A percentile compares a stretch with the other conserved stretches of the same genome.
Conservation (phyloP, 1,140 invertebrate species). For the Galleria mellonella region DNA sequence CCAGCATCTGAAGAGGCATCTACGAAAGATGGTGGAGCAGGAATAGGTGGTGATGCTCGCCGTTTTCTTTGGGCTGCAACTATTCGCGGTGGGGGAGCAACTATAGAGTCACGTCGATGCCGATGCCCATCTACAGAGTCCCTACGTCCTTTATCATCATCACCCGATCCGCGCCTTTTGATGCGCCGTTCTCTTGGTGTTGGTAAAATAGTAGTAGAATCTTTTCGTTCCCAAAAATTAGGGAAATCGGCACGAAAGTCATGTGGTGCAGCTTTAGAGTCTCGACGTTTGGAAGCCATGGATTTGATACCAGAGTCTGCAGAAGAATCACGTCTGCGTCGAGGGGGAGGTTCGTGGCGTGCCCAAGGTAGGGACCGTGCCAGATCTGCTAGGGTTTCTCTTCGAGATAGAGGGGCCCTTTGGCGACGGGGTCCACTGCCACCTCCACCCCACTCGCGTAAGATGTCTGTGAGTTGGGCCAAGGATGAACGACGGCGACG, state of each 20-base stretch:
- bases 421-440: slow-evolving; percentile 77
- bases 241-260: slow-evolving; percentile 83
- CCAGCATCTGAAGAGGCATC: slow-evolving; percentile 83
- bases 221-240: slow-evolving; percentile 79
- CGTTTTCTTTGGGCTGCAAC: slow-evolving; percentile 78
- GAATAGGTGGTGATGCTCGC: slow-evolving; percentile 76
- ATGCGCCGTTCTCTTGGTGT: slow-evolving; percentile 55
- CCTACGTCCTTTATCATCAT: slow-evolving; percentile 60
- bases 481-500: slow-evolving; percentile 86
- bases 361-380: slow-evolving; percentile 85
- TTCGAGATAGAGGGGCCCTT: slow-evolving; percentile 82
- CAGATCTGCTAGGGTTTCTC: slow-evolving; percentile 90
- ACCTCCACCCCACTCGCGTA: slow-evolving; percentile 88
- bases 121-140: slow-evolving; percentile 60
- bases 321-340: slow-evolving; percentile 86
- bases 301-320: slow-evolving; percentile 89
- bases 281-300: slow-evolving; percentile 80
- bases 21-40: slow-evolving; percentile 83
- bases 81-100: slow-evolving; percentile 76
- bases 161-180: slow-evolving; percentile 73
- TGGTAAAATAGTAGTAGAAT: slow-evolving; percentile 70
- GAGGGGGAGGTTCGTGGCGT: slow-evolving; percentile 73
- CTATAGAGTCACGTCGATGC: slow-evolving; percentile 78
- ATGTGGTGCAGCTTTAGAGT: slow-evolving; percentile 79
- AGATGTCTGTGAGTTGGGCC: slow-evolving; percentile 90